A percentile compares a stretch with the other conserved stretches of the same genome.
Evolutionary conservation across 1,140 invertebrate species (phyloP).

Genomic region (Drosophila sucinea): DNA sequence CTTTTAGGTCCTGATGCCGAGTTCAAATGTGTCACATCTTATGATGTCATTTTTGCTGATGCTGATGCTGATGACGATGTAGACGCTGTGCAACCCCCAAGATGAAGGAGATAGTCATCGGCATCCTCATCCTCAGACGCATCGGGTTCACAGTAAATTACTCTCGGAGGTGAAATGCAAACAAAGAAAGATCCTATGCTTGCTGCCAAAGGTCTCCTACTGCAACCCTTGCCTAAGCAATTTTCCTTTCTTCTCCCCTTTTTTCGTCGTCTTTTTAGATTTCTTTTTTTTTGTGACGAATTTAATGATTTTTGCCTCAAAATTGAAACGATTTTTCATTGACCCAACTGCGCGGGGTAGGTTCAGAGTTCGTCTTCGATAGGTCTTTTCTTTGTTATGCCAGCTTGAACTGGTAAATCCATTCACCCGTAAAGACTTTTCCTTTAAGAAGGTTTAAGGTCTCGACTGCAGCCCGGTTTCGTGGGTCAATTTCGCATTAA

Average conservation of each 20-base stretch:
- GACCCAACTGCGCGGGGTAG: conserved; percentile 61
- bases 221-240: conserved; percentile 64
- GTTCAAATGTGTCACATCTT: conserved; percentile 78
- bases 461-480: conserved; percentile 48
- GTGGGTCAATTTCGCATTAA: conserved; percentile 70
- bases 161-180: conserved; percentile 78
- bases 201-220: conserved; percentile 37
- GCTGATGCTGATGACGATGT: conserved; percentile 13
- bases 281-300: conserved; percentile 70
- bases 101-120: conserved; percentile 20
- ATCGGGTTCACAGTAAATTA: conserved; percentile 81
- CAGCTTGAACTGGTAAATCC: conserved; percentile 71
- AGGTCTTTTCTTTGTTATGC: conserved; percentile 58
- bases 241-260: conserved; percentile 46
- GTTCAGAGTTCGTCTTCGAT: conserved; percentile 69
- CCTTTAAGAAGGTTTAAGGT: conserved; percentile 39
- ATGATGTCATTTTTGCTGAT: conserved; percentile 72
- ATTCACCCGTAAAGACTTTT: conserved; percentile 64
- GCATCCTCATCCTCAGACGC: conserved; percentile 35
- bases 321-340: conserved; percentile 78
- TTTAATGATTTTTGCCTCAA: conserved; percentile 80
- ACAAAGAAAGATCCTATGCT: conserved; percentile 59
- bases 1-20: conserved; percentile 34
- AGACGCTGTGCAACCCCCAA: conserved; percentile 51
- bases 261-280: conserved; percentile 35